These are phyloP conservation scores for Tangara arthus DNA, from an alignment of 2,797 vertebrate species.

Conservation along the genomic window DNA sequence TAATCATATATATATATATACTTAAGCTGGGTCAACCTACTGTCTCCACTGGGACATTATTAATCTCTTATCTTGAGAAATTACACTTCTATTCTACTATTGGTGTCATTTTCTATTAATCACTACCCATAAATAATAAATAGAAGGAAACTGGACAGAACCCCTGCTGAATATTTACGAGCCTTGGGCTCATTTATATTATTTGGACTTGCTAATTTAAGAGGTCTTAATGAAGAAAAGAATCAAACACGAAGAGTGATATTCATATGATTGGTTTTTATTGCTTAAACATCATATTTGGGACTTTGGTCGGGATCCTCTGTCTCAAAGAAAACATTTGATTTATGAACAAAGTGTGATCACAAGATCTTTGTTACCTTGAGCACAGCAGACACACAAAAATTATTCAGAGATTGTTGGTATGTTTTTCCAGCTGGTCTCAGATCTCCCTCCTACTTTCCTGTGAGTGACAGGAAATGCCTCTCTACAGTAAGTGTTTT, in stretches of 20 bases:
- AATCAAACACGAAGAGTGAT: background rate
- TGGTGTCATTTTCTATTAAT: background rate
- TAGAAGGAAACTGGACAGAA: background rate
- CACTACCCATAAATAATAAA: background rate
- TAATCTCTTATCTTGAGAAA: background rate
- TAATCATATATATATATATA: background rate
- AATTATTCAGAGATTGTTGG: background rate
- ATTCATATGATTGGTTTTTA: background rate
- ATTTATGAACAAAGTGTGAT: background rate
- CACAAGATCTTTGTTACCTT: background rate
- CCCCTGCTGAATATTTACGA: fast-evolving
- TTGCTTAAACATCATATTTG: background rate
- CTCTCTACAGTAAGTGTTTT: background rate
- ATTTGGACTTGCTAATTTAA: background rate
- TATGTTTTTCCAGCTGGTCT: background rate
- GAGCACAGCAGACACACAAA: background rate
- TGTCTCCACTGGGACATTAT: background rate
- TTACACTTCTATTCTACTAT: background rate
- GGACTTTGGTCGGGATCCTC: background rate
- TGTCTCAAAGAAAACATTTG: background rate
- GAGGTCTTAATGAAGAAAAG: background rate
- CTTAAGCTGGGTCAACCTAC: background rate
- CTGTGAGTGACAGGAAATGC: background rate
- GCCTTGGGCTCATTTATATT: background rate
- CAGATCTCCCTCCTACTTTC: background rate